Evolutionary conservation across 2,113 vertebrate genomes (phyloP), one percentile per base, ranked within the genome.

Genomic region (Lepus americanus): DNA sequence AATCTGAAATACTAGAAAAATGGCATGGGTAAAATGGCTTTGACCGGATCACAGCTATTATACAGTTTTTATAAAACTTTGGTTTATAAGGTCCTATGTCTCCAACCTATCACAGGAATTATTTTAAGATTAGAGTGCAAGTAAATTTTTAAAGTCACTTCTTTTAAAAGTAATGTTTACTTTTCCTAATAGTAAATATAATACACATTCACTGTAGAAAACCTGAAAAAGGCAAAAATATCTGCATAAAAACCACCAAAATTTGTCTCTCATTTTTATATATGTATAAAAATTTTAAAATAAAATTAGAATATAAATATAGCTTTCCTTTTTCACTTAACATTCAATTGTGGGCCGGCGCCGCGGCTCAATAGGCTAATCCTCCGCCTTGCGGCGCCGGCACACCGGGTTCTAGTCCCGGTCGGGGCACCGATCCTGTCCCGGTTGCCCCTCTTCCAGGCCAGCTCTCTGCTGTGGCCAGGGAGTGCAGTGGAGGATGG

Each of bases 81-180:
- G 27, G 19, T 93, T 80, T 82, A 92, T 39, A 13, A 59, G 25
- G 36, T 78, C 59, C 69, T 73, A 92, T 25, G 12, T 92, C n/a
- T 69, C 49, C 82, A 66, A 86, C 10, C 17, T 69, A 70, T 70
- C 9, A 16, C 0, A 93, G 29, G 16, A 93, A 64, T 49, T 80
- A 91, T 66, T 89, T 94, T 78, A 92, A 95, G 74, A 73, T 89
- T 69, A 90, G 25, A 72, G 10, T 94, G 17, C 19, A 89, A 82
- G n/a, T 33, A 87, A 73, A 12, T 55, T 69, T 29, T 3, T 5
- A 23, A 25, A 31, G 29, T 80, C 19, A 59, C 22, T 80, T 36
- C 13, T 89, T 84, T 72, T 78, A 81, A 64, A 87, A 64, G 13
- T 29, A 74, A 73, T 31, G 53, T n/a, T 93, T 64, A 61, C 19